Percentiles rank a stretch among this genome's conserved stretches.
Conservation (phyloP, 2,113 vertebrate genomes). For the Tetrax tetrax region DNA sequence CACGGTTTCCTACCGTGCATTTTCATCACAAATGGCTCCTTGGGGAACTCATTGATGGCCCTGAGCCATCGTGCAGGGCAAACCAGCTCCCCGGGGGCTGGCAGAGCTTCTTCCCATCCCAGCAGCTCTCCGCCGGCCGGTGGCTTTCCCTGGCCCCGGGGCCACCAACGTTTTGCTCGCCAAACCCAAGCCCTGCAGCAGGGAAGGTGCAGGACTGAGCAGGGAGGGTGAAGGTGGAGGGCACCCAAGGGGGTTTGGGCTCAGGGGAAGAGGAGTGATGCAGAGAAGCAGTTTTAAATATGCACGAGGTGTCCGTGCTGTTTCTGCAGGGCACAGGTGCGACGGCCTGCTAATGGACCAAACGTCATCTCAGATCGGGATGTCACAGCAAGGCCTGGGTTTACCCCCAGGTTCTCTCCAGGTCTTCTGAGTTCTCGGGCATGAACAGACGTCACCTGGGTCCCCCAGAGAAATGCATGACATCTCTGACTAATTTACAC, state of each 20-base stretch:
- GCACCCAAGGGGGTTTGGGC: neutral
- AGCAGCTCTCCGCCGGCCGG: accelerated
- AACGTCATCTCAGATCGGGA: accelerated
- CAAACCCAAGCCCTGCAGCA: neutral
- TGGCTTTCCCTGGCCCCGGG: neutral
- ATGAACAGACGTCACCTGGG: neutral
- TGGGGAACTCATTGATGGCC: accelerated
- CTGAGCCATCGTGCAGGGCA: neutral
- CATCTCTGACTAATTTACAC: neutral
- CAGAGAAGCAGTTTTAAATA: neutral
- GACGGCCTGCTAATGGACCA: neutral
- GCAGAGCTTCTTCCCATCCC: neutral
- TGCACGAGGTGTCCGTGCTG: accelerated
- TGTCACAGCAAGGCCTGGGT: neutral
- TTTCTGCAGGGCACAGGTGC: neutral
- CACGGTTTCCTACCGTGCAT: accelerated
- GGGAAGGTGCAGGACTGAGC: neutral
- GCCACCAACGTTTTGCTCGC: neutral
- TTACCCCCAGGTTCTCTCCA: neutral
- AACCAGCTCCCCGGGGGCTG: neutral
- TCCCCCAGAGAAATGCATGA: neutral
- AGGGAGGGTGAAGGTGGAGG: neutral
- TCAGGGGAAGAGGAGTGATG: neutral
- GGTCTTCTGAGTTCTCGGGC: neutral
- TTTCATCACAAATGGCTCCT: neutral